Conservation (phyloP, 2,888 invertebrate genomes). For the Drosophila kambysellisi region DNA sequence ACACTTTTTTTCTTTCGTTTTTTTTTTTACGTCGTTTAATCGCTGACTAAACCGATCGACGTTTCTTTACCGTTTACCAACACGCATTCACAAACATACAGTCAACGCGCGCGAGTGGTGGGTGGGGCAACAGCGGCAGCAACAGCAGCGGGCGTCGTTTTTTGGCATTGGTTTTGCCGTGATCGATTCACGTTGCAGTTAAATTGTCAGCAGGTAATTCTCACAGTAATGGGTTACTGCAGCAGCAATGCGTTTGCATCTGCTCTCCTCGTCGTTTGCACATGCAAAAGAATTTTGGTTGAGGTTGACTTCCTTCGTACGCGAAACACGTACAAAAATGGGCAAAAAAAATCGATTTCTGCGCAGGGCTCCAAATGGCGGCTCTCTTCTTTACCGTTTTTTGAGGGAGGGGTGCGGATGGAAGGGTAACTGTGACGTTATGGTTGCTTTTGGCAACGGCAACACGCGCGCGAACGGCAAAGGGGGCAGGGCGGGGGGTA, state of each 20-base stretch:
- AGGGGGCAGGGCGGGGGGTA: slow-evolving; percentile 31
- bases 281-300: slow-evolving; percentile 61
- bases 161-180: slow-evolving; percentile 20
- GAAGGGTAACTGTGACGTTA: slow-evolving; percentile 57
- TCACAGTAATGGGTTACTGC: slow-evolving; percentile 29
- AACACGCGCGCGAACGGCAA: slow-evolving; percentile 42
- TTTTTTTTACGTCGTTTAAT: slow-evolving; percentile 45
- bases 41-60: slow-evolving; percentile 34
- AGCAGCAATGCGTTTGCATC: slow-evolving; percentile 35
- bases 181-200: slow-evolving; percentile 49
- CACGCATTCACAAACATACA: slow-evolving; percentile 21
- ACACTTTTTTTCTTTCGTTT: slow-evolving; percentile 28
- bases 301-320: slow-evolving; percentile 45
- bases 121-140: slow-evolving; percentile 38
- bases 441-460: slow-evolving; percentile 60
- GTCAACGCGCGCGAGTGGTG: slow-evolving; percentile 27
- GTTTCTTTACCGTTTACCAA: slow-evolving; percentile 34
- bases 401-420: not conserved
- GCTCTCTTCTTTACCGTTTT: slow-evolving; percentile 50
- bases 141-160: slow-evolving; percentile 27
- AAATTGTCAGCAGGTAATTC: slow-evolving; percentile 10
- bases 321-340: slow-evolving; percentile 72
- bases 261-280: slow-evolving; percentile 32
- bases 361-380: slow-evolving; percentile 78
- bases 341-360: slow-evolving; percentile 84